Base-by-base conservation (phyloP, 1,140 invertebrate species). In the Homarus americanus region DNA sequence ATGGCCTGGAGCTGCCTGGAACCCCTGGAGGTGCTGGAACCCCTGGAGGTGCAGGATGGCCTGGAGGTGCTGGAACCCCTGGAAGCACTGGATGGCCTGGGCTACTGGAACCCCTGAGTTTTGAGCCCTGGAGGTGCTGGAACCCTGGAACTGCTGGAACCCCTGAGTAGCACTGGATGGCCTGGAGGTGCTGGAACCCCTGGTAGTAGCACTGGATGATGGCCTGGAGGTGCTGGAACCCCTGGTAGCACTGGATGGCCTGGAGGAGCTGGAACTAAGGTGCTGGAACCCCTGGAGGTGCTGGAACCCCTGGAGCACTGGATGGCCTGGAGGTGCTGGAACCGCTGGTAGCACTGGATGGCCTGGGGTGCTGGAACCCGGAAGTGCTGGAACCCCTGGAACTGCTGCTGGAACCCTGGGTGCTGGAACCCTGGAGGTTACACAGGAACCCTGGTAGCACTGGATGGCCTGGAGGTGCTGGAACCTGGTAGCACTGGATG, bases 51-150 rank as follows among this genome's bases (percentile, higher is more conserved):
- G 2, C 80, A 28, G 80, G 80, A 72, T 40, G 28, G n/a, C 82
- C 82, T 66, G 82, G 82, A 83, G 17, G 24, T 4, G 44, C 32
- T 36, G 80, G 34, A 66, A 72, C 38, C 20, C 63, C 58, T 63
- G 80, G 80, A 66, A 7, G 28, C n/a, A 12, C 58, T 12, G 82
- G 82, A 69, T n/a, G n/a, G n/a, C n/a, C n/a, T n/a, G n/a, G n/a
- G 20, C n/a, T n/a, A 32, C 20, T 17, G 82, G 82, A 75, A 36
- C 63, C 3, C 7, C 49, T 63, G 53, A 7, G 10, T n/a, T n/a
- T n/a, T n/a, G 3, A 49, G 1, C 1, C 0, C 79, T 53, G 79
- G 79, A 15, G 32, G 17, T 15, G n/a, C n/a, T 24, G 79, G 41
- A 58, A 53, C n/a, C 2, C 79, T 44, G 24, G 79, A 44, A 82